A percentile compares a stretch with the other conserved stretches of the same genome.
Conservation (phyloP, 2,113 vertebrate species). For the Oncorhynchus tshawytscha region DNA sequence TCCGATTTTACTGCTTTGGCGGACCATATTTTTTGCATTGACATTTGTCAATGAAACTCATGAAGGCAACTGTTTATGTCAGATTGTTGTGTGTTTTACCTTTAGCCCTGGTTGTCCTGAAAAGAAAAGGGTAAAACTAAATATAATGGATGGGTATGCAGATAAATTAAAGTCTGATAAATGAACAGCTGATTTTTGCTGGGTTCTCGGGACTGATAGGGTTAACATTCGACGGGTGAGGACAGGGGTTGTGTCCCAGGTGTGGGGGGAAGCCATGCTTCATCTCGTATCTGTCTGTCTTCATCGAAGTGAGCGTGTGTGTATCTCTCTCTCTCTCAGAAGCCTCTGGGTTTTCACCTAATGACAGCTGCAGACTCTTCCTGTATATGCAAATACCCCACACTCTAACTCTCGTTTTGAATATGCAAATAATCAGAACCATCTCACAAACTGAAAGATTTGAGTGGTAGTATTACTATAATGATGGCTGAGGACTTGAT, state of each 20-base stretch:
- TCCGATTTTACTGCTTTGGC: too few relatives aligned
- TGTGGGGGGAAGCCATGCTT: background rate
- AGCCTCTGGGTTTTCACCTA: constrained; percentile 1
- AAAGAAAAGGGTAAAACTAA: too few relatives aligned
- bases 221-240: background rate
- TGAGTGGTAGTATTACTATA: background rate
- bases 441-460: background rate
- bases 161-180: too few relatives aligned
- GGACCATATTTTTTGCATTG: too few relatives aligned
- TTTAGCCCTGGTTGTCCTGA: too few relatives aligned
- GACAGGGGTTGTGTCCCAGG: background rate
- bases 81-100: too few relatives aligned
- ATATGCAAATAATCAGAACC: constrained; percentile 29
- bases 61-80: too few relatives aligned
- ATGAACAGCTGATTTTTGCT: too few relatives aligned
- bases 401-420: constrained; percentile 31
- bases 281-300: constrained; percentile 2
- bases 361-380: background rate
- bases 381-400: constrained; percentile 20
- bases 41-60: too few relatives aligned
- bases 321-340: background rate
- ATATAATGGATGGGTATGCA: too few relatives aligned
- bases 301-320: background rate
- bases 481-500: background rate
- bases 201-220: background rate